A percentile compares a stretch with the other conserved stretches of the same genome.
phyloP scores from a whole-genome alignment of 1,140 invertebrate species.

The Campoletis sonorensis region DNA sequence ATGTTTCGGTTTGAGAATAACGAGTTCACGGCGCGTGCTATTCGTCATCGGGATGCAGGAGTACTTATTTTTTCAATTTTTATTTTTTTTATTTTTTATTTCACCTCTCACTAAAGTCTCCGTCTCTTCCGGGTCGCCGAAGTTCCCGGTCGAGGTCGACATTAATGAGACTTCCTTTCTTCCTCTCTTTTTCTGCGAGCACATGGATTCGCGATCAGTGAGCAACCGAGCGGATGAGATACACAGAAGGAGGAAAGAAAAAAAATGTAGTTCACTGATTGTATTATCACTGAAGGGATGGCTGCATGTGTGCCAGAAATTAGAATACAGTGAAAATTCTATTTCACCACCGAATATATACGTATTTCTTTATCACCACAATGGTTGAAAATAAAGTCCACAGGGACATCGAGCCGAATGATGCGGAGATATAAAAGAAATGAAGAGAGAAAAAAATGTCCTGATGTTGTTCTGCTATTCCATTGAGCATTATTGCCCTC shows the following conservation, averaged over 20 bases:
- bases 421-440: background rate
- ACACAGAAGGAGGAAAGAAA: background rate
- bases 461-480: too few species aligned
- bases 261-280: background rate
- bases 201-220: background rate
- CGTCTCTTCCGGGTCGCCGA: slow-evolving; percentile 8
- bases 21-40: background rate
- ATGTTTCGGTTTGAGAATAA: background rate
- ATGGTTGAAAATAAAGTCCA: too few species aligned
- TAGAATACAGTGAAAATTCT: background rate
- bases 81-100: background rate
- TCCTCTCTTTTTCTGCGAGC: background rate
- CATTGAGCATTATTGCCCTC: too few species aligned
- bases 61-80: background rate
- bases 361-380: too few species aligned
- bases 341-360: too few species aligned
- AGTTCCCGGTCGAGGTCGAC: slow-evolving; percentile 12
- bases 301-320: background rate
- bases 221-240: slow-evolving; percentile 10
- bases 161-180: slow-evolving; percentile 11
- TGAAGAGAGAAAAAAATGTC: background rate
- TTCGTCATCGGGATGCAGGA: background rate
- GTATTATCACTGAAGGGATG: background rate
- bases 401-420: background rate
- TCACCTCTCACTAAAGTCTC: background rate